Percentiles rank a stretch among this genome's conserved stretches.
Conservation (phyloP, 2,797 vertebrate genomes). For the Eulemur mongoz region DNA sequence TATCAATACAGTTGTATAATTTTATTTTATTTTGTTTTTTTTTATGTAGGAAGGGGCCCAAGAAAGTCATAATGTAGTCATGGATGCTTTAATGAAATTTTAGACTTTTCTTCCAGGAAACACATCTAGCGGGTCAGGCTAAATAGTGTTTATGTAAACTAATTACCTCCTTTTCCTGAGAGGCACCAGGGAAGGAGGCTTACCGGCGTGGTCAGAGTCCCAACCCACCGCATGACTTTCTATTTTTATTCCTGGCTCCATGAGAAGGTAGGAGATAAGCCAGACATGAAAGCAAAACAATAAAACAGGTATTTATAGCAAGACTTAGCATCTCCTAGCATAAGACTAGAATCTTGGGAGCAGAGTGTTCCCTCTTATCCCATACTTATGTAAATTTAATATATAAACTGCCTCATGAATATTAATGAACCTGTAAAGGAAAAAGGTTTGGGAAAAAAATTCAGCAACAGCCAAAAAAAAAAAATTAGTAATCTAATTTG, state of each 20-base stretch:
- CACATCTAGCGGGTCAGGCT: background rate
- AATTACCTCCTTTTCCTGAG: constrained; percentile 10
- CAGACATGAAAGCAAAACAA: constrained; percentile 21
- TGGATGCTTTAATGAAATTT: background rate
- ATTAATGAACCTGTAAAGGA: constrained; percentile 54
- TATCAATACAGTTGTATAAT: background rate
- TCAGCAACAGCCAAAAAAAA: constrained; percentile 15
- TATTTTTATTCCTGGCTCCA: background rate
- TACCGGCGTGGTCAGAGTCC: background rate
- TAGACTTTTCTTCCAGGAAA: background rate
- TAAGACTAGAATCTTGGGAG: constrained; percentile 55
- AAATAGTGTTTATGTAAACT: background rate
- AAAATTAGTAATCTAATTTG: constrained; percentile 45
- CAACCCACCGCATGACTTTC: background rate
- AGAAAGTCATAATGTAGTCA: background rate
- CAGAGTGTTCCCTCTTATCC: constrained; percentile 28
- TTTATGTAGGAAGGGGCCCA: background rate
- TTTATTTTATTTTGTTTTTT: background rate
- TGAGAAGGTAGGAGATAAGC: constrained; percentile 33
- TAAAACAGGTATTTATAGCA: constrained; percentile 49
- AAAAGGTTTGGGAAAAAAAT: constrained; percentile 26
- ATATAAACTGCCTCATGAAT: constrained; percentile 53
- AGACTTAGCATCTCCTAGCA: constrained; percentile 5
- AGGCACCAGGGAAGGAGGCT: background rate
- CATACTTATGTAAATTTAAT: constrained; percentile 61